A percentile compares a stretch with the other conserved stretches of the same genome.
These are phyloP conservation scores for Monomorium pharaonis DNA, from an alignment of 1,140 invertebrate genomes.

Conservation along the genomic window DNA sequence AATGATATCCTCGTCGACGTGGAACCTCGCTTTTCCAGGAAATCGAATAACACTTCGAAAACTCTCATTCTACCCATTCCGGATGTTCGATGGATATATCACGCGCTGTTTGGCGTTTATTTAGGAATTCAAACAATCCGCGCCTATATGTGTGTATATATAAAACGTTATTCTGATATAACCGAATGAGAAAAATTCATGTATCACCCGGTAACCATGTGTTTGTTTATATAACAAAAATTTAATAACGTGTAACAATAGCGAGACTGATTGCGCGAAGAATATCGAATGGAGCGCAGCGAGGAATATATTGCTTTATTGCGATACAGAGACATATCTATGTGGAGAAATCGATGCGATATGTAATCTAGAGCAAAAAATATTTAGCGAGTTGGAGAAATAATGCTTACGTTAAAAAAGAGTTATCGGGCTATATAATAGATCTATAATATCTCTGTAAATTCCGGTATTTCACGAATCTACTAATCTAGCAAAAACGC, in stretches of 20 bases:
- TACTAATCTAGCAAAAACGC: not conserved
- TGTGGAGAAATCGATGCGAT: not conserved
- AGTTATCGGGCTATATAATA: not conserved
- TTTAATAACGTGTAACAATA: constrained; percentile 44
- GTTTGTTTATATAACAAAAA: constrained; percentile 28
- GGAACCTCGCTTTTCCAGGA: constrained; percentile 44
- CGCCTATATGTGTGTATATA: not conserved
- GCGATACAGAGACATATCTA: not conserved
- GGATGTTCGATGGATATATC: constrained; percentile 32
- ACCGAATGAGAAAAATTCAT: constrained; percentile 27
- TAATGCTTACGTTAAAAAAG: not conserved
- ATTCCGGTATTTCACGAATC: not conserved
- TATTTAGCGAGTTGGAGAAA: not conserved
- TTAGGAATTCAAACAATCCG: constrained; percentile 57
- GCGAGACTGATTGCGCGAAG: constrained; percentile 29
- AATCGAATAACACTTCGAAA: constrained; percentile 60
- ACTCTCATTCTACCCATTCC: constrained; percentile 4
- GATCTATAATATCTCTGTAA: not conserved
- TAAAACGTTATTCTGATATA: constrained; percentile 25
- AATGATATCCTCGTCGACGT: constrained; percentile 46
- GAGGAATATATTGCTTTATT: not conserved
- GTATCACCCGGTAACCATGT: not conserved
- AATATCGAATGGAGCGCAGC: constrained; percentile 4
- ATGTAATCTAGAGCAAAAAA: not conserved
- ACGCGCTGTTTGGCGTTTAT: constrained; percentile 55